Conservation (phyloP, 2,888 invertebrate genomes). For the Eueremaeus valkanovi region DNA sequence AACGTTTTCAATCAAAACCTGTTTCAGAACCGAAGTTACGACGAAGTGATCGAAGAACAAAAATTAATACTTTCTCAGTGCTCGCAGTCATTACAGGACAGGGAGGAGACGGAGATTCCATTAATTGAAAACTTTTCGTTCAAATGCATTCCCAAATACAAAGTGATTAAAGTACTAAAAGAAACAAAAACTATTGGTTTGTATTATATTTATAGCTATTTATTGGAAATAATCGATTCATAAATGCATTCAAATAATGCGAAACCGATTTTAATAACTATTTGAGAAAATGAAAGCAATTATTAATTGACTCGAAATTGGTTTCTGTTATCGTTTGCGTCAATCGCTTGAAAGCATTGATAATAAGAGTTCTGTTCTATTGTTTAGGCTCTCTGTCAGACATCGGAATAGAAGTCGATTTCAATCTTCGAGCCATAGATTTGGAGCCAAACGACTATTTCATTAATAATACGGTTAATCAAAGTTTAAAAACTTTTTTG, state of each 20-base stretch:
- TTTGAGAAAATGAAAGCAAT: no score
- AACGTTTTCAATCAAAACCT: no score
- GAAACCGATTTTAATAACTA: no score
- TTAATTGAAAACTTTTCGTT: background rate
- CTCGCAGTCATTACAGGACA: background rate
- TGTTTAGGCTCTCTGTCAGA: slow-evolving; percentile 18
- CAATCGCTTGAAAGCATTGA: no score
- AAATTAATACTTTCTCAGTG: background rate
- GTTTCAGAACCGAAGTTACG: no score
- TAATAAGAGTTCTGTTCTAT: no score
- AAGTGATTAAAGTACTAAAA: background rate
- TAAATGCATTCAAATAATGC: no score
- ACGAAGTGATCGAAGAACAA: background rate
- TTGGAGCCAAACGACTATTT: background rate
- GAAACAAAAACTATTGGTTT: slow-evolving; percentile 8
- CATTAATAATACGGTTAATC: background rate
- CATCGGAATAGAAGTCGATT: background rate
- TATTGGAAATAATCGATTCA: no score
- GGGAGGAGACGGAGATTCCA: background rate
- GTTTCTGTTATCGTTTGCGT: background rate
- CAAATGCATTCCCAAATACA: slow-evolving; percentile 17
- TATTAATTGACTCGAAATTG: background rate
- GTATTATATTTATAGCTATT: background rate
- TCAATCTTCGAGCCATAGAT: background rate
- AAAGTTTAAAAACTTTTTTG: background rate